phyloP scores from a whole-genome alignment of 2,797 vertebrate genomes.

The Stomatorhinus walkeri region DNA sequence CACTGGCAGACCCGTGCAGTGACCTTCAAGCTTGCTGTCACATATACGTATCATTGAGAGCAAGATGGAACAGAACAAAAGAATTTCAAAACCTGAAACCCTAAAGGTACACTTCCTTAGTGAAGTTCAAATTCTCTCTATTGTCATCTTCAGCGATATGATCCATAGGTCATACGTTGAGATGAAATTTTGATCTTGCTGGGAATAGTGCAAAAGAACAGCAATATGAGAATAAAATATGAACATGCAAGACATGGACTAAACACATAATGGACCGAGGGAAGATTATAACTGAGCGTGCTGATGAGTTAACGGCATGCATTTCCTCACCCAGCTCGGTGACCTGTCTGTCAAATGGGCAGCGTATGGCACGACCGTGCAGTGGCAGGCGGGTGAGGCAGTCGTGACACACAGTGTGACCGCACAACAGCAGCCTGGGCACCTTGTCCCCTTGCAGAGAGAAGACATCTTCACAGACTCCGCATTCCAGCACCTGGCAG shows the following conservation, averaged over 20 bases:
- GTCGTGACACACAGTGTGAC: conserved; percentile 94
- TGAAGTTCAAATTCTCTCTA: background rate
- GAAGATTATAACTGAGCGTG: background rate
- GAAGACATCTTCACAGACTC: conserved; percentile 97
- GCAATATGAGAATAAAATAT: background rate
- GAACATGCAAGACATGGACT: background rate
- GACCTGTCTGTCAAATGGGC: conserved; percentile 93
- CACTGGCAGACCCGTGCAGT: background rate
- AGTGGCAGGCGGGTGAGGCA: conserved; percentile 91
- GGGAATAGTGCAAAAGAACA: background rate
- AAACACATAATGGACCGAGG: background rate
- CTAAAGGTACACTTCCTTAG: background rate
- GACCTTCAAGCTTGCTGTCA: background rate
- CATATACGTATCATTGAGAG: background rate
- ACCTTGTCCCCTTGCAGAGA: conserved; percentile 96
- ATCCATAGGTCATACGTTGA: background rate
- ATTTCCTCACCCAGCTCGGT: conserved; percentile 81
- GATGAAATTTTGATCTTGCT: background rate
- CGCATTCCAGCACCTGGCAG: conserved; percentile 85
- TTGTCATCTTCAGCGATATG: background rate
- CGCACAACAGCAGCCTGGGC: conserved; percentile 88
- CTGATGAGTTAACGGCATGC: background rate
- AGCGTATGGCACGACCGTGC: conserved; percentile 86
- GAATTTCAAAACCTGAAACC: background rate
- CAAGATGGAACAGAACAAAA: background rate